A percentile compares a stretch with the other conserved stretches of the same genome.
phyloP scores from a whole-genome alignment of 2,888 invertebrate genomes.

The Yponomeuta plumbellus region DNA sequence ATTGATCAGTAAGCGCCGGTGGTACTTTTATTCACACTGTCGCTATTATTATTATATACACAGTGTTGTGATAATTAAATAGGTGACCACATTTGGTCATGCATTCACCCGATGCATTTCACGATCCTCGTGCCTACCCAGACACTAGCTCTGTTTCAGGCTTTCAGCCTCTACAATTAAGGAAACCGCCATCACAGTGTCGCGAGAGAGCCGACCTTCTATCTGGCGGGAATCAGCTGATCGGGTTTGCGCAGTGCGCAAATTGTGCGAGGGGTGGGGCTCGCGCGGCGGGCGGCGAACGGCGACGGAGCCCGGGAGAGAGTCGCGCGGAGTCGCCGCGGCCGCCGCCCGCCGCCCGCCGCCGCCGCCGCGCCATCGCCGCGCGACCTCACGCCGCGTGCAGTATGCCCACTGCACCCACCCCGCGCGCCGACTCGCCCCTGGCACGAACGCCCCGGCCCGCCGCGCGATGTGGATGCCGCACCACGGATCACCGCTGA shows the following conservation, averaged over 20 bases:
- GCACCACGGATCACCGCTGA: background rate
- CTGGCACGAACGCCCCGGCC: slow-evolving; percentile 17
- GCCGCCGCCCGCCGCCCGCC: slow-evolving; percentile 32
- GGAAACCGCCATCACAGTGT: background rate
- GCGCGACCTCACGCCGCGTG: slow-evolving; percentile 33
- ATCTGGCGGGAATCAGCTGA: slow-evolving; percentile 73
- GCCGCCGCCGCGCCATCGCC: slow-evolving; percentile 30
- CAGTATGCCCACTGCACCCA: slow-evolving; percentile 24
- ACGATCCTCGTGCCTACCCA: too few species aligned
- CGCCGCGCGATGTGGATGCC: background rate
- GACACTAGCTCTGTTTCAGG: too few species aligned
- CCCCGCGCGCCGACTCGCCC: slow-evolving; percentile 33
- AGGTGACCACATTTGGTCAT: too few species aligned
- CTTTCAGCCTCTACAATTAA: background rate
- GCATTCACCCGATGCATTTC: too few species aligned
- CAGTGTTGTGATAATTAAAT: too few species aligned
- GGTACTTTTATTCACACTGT: too few species aligned
- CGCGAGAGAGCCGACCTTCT: slow-evolving; percentile 44
- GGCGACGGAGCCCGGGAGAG: slow-evolving; percentile 25
- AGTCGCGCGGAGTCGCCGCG: slow-evolving; percentile 43
- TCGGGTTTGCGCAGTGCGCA: slow-evolving; percentile 74
- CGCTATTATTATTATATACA: too few species aligned
- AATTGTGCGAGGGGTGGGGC: slow-evolving; percentile 42
- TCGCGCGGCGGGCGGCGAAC: slow-evolving; percentile 23
- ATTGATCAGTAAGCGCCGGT: too few species aligned